Conservation (phyloP, 2,797 vertebrate species). For the Chrysocyon brachyurus region DNA sequence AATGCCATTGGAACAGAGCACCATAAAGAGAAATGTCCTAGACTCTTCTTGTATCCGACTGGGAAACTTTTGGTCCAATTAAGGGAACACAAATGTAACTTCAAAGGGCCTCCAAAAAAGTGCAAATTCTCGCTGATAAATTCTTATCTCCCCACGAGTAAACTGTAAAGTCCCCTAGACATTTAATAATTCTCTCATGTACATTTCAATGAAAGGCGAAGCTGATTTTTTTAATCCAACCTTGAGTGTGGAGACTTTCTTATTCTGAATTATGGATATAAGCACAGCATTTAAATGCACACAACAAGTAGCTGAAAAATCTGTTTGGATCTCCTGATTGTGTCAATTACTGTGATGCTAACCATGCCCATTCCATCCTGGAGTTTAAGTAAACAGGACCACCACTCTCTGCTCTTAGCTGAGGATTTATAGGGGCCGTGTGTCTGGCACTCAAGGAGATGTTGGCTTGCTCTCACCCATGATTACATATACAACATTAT, state of each 20-base stretch:
- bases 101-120: slow-evolving; percentile 14
- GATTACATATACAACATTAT: slow-evolving; percentile 33
- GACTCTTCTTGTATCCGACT: background rate
- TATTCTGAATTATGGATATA: background rate
- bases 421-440: slow-evolving; percentile 68
- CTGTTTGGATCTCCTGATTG: background rate
- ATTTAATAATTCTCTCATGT: background rate
- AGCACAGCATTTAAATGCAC: slow-evolving; percentile 13
- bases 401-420: slow-evolving; percentile 71
- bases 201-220: slow-evolving; percentile 15
- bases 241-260: background rate
- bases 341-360: slow-evolving; percentile 67
- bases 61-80: background rate
- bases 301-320: slow-evolving; percentile 6
- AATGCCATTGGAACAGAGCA: background rate
- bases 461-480: slow-evolving; percentile 54
- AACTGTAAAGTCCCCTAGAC: background rate
- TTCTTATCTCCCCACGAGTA: background rate
- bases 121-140: slow-evolving; percentile 43
- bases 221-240: slow-evolving; percentile 5
- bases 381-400: slow-evolving; percentile 78
- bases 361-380: slow-evolving; percentile 62
- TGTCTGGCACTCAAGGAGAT: slow-evolving; percentile 51
- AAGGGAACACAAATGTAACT: slow-evolving; percentile 31
- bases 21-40: background rate